A percentile compares a stretch with the other conserved stretches of the same genome.
Conservation (phyloP, 2,888 invertebrate species). For the Phymatocera aterrima region DNA sequence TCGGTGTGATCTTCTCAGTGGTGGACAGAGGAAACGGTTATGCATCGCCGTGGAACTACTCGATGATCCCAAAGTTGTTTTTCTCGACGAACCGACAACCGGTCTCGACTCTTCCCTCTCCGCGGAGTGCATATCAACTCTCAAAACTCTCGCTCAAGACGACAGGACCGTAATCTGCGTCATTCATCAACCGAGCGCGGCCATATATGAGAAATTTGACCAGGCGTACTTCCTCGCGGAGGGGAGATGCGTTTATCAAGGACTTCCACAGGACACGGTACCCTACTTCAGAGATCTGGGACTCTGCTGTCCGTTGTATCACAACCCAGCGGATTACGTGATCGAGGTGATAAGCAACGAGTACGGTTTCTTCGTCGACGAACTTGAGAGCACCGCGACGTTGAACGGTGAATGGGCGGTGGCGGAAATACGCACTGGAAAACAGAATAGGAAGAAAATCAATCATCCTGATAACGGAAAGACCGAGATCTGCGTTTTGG, state of each 20-base stretch:
- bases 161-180: conserved; percentile 93
- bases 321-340: conserved; percentile 95
- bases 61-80: conserved; percentile 93
- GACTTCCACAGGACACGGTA: conserved; percentile 85
- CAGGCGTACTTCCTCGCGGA: conserved; percentile 90
- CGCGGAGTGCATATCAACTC: conserved; percentile 85
- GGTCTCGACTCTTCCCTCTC: conserved; percentile 92
- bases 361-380: conserved; percentile 84
- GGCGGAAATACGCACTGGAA: not conserved
- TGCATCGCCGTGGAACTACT: conserved; percentile 93
- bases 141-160: conserved; percentile 84
- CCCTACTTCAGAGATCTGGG: conserved; percentile 85
- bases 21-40: conserved; percentile 91
- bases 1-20: conserved; percentile 85
- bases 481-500: conserved; percentile 73
- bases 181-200: conserved; percentile 93
- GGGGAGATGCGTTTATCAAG: conserved; percentile 91
- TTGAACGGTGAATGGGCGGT: conserved; percentile 20
- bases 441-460: conserved; percentile 42
- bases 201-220: conserved; percentile 90
- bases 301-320: conserved; percentile 90
- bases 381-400: conserved; percentile 78
- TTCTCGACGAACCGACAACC: conserved; percentile 94
- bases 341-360: conserved; percentile 91
- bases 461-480: conserved; percentile 66